phyloP scores from a whole-genome alignment of 2,113 vertebrate species.

The Bungarus multicinctus region DNA sequence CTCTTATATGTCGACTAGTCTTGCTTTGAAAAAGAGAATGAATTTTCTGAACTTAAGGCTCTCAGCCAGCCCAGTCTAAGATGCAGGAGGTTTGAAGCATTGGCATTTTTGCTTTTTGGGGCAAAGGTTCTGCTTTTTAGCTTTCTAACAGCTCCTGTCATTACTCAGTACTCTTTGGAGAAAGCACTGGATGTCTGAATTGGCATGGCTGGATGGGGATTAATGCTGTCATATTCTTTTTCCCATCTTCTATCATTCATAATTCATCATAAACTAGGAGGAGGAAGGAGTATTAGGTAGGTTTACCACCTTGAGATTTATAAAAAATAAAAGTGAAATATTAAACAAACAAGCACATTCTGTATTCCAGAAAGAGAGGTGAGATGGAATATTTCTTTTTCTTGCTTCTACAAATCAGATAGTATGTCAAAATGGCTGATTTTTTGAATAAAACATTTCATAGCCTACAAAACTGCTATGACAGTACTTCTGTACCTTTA shows the following conservation, averaged over 20 bases:
- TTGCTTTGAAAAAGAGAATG: background rate
- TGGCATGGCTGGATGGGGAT: background rate
- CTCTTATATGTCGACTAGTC: background rate
- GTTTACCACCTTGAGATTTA: background rate
- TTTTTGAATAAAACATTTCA: constrained; percentile 29
- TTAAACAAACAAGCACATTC: background rate
- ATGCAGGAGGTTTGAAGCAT: background rate
- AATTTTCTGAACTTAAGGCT: background rate
- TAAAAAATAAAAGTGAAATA: background rate
- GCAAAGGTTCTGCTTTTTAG: background rate
- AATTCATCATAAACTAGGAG: background rate
- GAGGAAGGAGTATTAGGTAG: background rate
- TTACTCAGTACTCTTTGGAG: background rate
- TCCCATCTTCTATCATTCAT: constrained; percentile 32
- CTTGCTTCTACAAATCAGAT: constrained; percentile 43
- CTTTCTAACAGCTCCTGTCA: rapidly evolving
- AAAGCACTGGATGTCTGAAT: background rate
- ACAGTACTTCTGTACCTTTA: constrained; percentile 45
- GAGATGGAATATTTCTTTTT: constrained; percentile 30
- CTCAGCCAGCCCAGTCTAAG: background rate
- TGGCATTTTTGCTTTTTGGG: background rate
- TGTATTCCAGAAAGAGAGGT: background rate
- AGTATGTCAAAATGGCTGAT: constrained; percentile 40
- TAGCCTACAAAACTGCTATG: constrained; percentile 20
- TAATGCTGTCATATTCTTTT: constrained; percentile 21